Conservation (phyloP, 1,140 invertebrate genomes). For the Venustaconcha ellipsiformis region DNA sequence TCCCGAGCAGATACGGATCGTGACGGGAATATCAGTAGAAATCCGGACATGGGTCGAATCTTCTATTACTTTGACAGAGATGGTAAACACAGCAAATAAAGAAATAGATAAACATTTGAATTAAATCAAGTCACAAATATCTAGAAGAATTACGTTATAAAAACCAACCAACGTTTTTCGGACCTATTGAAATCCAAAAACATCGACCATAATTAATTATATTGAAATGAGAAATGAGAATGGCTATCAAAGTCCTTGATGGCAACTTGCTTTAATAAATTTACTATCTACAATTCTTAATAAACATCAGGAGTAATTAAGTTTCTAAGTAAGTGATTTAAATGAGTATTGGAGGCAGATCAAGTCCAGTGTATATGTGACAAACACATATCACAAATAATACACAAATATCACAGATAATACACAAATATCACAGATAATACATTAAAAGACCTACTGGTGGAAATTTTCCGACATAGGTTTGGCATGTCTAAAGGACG, state of each 20-base stretch:
- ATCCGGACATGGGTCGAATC: conserved; percentile 32
- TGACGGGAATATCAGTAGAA: conserved; percentile 29
- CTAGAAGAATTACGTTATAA: not conserved
- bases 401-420: too few species aligned
- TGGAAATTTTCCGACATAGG: not conserved
- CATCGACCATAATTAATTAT: not conserved
- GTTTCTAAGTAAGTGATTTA: too few species aligned
- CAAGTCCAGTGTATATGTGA: too few species aligned
- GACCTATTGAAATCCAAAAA: too few species aligned
- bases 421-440: not conserved
- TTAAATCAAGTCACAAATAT: not conserved
- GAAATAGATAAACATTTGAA: not conserved
- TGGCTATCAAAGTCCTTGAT: too few species aligned
- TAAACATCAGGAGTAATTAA: too few species aligned
- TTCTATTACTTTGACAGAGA: conserved; percentile 44
- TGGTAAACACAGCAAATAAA: conserved; percentile 13
- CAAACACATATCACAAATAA: too few species aligned
- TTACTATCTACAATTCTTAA: too few species aligned
- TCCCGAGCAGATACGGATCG: conserved; percentile 37
- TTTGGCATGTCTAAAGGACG: not conserved
- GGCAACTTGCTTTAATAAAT: too few species aligned
- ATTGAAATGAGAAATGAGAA: not conserved
- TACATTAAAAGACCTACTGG: not conserved
- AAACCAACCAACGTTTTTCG: not conserved
- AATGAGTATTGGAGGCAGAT: too few species aligned